These are phyloP conservation scores for Ispidina picta DNA, from an alignment of 2,797 vertebrate species.

Conservation along the genomic window DNA sequence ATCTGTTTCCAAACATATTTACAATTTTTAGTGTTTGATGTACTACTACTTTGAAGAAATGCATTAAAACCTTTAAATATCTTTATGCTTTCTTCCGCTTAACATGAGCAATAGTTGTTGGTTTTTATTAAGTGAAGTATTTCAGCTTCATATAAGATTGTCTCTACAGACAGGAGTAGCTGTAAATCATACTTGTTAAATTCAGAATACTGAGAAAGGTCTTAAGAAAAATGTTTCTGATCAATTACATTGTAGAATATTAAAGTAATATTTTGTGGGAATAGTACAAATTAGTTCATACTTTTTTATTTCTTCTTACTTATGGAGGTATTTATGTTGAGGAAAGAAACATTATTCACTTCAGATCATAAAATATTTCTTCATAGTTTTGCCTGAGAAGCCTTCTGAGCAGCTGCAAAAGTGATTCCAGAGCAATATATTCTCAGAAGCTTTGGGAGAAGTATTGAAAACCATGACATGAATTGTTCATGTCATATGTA, in stretches of 20 bases:
- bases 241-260: background rate
- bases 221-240: background rate
- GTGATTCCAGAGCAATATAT: background rate
- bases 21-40: background rate
- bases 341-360: background rate
- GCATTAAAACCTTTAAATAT: background rate
- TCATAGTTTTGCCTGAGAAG: background rate
- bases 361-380: background rate
- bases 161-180: background rate
- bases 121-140: background rate
- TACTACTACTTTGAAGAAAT: background rate
- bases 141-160: background rate
- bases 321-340: background rate
- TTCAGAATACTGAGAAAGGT: background rate
- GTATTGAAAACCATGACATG: background rate
- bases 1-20: background rate
- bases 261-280: background rate
- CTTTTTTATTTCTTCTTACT: background rate
- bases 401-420: constrained; percentile 3
- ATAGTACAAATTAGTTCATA: background rate
- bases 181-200: background rate
- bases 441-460: background rate
- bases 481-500: background rate
- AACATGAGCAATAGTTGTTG: background rate
- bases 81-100: background rate